These are phyloP conservation scores for Tolypeutes matacus DNA, from an alignment of 2,797 vertebrate genomes.

Conservation along the genomic window DNA sequence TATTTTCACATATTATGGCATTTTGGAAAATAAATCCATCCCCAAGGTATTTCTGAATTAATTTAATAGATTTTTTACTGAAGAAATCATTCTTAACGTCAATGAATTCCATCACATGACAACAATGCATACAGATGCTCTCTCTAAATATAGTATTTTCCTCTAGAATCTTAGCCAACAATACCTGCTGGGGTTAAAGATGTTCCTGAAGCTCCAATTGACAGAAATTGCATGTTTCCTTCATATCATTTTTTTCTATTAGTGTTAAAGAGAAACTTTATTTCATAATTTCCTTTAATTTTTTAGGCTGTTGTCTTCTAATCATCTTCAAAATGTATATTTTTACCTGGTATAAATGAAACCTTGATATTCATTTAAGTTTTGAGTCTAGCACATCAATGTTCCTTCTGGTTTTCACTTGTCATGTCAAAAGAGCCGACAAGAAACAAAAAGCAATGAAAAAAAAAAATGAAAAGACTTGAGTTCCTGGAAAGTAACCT, in stretches of 20 bases:
- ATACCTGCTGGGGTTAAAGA: constrained; percentile 78
- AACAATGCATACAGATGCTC: constrained; percentile 73
- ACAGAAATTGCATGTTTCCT: constrained; percentile 79
- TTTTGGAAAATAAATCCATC: constrained; percentile 81
- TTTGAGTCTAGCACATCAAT: not conserved
- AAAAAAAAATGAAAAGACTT: not conserved
- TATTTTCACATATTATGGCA: constrained; percentile 83
- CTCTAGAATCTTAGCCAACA: constrained; percentile 82
- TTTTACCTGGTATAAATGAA: constrained; percentile 13
- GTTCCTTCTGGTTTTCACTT: not conserved
- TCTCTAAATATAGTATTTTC: constrained; percentile 80
- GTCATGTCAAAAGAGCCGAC: not conserved
- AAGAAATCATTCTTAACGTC: constrained; percentile 80
- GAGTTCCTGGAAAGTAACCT: not conserved
- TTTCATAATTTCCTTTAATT: constrained; percentile 54
- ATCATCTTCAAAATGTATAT: constrained; percentile 38
- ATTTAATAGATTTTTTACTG: constrained; percentile 79
- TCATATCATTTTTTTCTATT: constrained; percentile 62
- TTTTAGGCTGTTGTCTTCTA: constrained; percentile 49
- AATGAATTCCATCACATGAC: constrained; percentile 72
- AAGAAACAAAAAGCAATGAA: not conserved
- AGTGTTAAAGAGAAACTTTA: constrained; percentile 36
- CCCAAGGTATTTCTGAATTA: constrained; percentile 80
- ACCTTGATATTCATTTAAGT: not conserved
- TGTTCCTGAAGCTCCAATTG: constrained; percentile 83